These are phyloP conservation scores for Nineta flava DNA, from an alignment of 2,888 invertebrate species.

Conservation along the genomic window DNA sequence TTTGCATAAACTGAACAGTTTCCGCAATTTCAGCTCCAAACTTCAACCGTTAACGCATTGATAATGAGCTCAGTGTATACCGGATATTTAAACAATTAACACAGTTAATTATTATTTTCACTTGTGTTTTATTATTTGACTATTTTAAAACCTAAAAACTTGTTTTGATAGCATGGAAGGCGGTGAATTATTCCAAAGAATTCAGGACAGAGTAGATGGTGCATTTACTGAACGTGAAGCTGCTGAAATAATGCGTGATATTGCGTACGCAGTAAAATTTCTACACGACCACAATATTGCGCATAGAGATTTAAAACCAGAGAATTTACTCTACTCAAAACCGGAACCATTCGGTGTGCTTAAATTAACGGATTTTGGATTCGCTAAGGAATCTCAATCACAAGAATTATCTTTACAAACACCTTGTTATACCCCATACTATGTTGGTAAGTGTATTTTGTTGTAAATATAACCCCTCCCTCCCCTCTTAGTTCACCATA, in stretches of 20 bases:
- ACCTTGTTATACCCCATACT: slow-evolving; percentile 98
- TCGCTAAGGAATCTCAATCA: slow-evolving; percentile 83
- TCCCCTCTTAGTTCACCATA: background rate
- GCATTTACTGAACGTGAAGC: slow-evolving; percentile 96
- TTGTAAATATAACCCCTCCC: background rate
- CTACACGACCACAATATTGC: slow-evolving; percentile 91
- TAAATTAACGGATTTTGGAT: slow-evolving; percentile 97
- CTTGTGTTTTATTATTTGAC: too few species aligned
- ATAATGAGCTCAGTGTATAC: too few species aligned
- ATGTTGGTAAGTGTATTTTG: slow-evolving; percentile 58
- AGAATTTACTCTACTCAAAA: slow-evolving; percentile 84
- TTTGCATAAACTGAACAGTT: too few species aligned
- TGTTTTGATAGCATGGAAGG: slow-evolving; percentile 80
- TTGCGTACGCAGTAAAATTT: slow-evolving; percentile 86
- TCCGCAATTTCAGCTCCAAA: too few species aligned
- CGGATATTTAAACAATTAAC: too few species aligned
- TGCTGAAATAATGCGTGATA: slow-evolving; percentile 89
- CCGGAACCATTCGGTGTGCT: slow-evolving; percentile 60
- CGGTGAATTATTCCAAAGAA: slow-evolving; percentile 91
- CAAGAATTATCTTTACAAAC: slow-evolving; percentile 76
- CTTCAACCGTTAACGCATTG: too few species aligned
- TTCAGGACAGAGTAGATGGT: slow-evolving; percentile 86
- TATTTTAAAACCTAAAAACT: too few species aligned
- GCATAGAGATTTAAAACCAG: slow-evolving; percentile 94
- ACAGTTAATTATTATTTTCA: too few species aligned